These are phyloP conservation scores for Cercopithecus hamlyni DNA, from an alignment of 2,797 vertebrate genomes.

Conservation along the genomic window DNA sequence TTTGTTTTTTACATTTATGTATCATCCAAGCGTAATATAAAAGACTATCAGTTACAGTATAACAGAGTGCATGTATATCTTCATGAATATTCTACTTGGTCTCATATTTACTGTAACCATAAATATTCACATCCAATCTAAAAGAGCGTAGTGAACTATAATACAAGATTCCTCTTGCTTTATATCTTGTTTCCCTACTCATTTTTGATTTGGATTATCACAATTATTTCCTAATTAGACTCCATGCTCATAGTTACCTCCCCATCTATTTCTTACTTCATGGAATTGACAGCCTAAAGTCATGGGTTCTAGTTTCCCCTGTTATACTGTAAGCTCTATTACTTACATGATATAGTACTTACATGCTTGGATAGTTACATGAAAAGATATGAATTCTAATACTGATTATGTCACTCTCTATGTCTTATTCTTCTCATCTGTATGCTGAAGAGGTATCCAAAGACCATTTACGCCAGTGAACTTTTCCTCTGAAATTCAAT, in stretches of 20 bases:
- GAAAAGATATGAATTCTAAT: background rate
- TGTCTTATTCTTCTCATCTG: background rate
- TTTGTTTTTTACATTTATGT: constrained; percentile 24
- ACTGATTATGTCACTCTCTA: background rate
- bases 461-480: background rate
- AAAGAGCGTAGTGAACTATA: background rate
- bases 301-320: background rate
- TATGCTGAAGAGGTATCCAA: background rate
- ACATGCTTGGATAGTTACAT: background rate
- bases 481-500: background rate
- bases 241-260: background rate
- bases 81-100: background rate
- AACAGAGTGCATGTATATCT: background rate
- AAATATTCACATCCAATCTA: background rate
- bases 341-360: background rate
- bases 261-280: background rate
- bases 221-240: background rate
- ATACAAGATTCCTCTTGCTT: background rate
- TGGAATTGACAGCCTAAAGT: background rate
- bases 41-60: background rate
- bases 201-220: background rate
- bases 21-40: background rate
- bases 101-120: background rate
- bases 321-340: background rate
- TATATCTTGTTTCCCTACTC: background rate